These are phyloP conservation scores for Alces alces DNA, from an alignment of 2,113 vertebrate species.

Conservation along the genomic window DNA sequence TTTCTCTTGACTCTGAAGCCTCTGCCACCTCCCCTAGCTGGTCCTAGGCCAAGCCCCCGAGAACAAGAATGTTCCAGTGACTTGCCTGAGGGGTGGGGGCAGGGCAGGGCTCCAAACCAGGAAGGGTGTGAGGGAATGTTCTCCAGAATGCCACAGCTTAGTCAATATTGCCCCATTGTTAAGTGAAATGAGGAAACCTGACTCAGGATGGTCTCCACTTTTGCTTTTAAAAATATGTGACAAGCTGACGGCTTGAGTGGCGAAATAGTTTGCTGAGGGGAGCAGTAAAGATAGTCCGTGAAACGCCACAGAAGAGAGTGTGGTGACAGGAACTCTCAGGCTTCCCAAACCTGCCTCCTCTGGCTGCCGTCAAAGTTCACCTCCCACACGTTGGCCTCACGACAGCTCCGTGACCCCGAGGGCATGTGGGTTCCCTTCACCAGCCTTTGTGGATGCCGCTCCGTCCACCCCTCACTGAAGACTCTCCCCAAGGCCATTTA, in stretches of 20 bases:
- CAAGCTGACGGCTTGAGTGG: neutral
- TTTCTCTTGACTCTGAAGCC: neutral
- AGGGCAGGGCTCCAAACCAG: neutral
- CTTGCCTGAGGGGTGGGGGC: neutral
- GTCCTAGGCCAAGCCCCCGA: accelerated
- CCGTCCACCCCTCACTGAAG: neutral
- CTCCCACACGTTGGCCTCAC: accelerated
- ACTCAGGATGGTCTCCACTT: neutral
- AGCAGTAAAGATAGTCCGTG: neutral
- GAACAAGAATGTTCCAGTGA: neutral
- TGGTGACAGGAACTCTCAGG: neutral
- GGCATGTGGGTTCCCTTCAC: accelerated
- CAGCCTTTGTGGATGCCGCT: neutral
- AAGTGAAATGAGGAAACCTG: neutral
- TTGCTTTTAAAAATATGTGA: neutral
- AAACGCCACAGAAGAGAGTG: neutral
- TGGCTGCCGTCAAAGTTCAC: neutral
- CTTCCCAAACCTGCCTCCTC: neutral
- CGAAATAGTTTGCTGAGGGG: neutral
- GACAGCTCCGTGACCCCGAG: accelerated
- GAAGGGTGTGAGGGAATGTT: neutral
- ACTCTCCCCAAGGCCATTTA: neutral
- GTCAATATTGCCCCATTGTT: neutral
- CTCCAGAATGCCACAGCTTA: accelerated
- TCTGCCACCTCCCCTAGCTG: neutral